Evolutionary conservation across 1,140 invertebrate species (phyloP).

Genomic region (Coptotermes formosanus): DNA sequence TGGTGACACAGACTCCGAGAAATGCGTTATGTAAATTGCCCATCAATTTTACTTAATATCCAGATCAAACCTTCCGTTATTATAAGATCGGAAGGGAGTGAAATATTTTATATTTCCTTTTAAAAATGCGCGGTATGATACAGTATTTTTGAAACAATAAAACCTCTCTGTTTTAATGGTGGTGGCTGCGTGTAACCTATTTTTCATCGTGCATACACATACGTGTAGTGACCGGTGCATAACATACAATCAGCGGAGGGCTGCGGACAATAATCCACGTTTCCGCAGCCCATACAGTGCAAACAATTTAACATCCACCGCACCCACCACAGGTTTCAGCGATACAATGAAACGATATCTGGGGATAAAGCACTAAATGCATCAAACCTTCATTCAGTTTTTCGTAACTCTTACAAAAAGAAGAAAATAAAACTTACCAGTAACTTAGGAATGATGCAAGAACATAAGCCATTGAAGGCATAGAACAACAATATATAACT

Average conservation of each 20-base stretch:
- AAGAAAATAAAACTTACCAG: not conserved
- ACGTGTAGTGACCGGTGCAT: not conserved
- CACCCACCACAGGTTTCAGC: not conserved
- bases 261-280: not conserved
- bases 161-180: not conserved
- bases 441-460: too few relatives aligned
- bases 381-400: not conserved
- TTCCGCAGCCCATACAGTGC: slow-evolving; percentile 1
- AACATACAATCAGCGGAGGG: not conserved
- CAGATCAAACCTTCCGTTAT: too few relatives aligned
- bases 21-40: too few relatives aligned
- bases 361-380: not conserved
- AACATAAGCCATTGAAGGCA: too few relatives aligned
- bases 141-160: not conserved
- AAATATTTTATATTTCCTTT: too few relatives aligned
- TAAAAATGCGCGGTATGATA: not conserved
- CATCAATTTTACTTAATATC: too few relatives aligned
- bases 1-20: too few relatives aligned
- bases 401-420: not conserved
- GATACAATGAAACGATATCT: not conserved
- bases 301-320: not conserved
- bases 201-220: slow-evolving; percentile 10
- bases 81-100: too few relatives aligned
- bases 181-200: slow-evolving; percentile 7
- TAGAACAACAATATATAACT: too few relatives aligned